These are phyloP conservation scores for Cynocephalus volans DNA, from an alignment of 2,113 vertebrate genomes.

Conservation along the genomic window DNA sequence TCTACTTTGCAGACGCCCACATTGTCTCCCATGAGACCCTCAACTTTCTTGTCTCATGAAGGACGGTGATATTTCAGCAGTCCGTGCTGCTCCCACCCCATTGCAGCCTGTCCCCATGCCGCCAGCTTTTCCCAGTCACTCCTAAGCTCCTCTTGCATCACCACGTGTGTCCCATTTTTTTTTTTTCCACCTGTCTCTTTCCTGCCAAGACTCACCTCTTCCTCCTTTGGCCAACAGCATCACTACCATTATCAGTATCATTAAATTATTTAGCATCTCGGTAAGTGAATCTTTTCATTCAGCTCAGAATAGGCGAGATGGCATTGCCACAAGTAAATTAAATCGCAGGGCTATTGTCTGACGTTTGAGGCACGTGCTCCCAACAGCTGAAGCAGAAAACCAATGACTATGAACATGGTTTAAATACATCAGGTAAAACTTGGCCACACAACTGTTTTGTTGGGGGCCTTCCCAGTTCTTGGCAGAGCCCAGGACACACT, in stretches of 20 bases:
- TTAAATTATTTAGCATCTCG: not conserved
- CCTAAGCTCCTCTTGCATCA: not conserved
- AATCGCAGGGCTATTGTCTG: not conserved
- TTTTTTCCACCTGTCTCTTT: not conserved
- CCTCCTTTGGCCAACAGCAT: not conserved
- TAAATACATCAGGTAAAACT: no score
- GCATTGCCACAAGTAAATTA: not conserved
- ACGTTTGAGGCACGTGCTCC: no score
- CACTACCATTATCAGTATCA: no score
- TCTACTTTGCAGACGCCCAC: not conserved
- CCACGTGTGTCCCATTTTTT: not conserved
- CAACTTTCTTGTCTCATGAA: not conserved
- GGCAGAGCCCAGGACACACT: not conserved
- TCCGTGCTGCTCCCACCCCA: no score
- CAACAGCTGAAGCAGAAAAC: not conserved
- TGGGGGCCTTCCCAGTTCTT: accelerated
- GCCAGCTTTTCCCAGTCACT: not conserved
- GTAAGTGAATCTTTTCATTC: not conserved
- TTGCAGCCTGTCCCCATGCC: not conserved
- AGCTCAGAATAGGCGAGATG: not conserved
- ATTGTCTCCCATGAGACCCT: not conserved
- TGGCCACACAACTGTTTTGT: not conserved
- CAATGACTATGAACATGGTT: no score
- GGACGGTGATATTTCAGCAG: not conserved
- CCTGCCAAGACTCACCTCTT: not conserved